phyloP scores from a whole-genome alignment of 2,888 invertebrate genomes.

The Fragum whitleyi region DNA sequence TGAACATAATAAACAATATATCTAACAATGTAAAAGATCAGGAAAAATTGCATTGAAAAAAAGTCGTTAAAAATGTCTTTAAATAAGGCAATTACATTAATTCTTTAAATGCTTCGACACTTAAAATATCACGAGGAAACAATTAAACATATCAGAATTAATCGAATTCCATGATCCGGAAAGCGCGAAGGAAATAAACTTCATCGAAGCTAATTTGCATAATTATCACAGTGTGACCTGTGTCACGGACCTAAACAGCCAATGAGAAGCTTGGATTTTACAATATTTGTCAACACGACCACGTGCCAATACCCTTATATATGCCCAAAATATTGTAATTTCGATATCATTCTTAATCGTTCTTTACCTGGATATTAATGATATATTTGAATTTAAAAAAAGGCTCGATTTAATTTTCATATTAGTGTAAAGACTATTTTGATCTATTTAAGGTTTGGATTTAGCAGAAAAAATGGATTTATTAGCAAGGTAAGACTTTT shows the following conservation, averaged over 20 bases:
- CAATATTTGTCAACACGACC: conserved; percentile 13
- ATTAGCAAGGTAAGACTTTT: too few species aligned
- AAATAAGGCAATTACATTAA: too few species aligned
- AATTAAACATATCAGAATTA: conserved; percentile 20
- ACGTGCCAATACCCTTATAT: conserved; percentile 12
- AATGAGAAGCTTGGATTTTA: not conserved
- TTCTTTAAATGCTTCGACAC: too few species aligned
- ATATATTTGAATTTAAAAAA: too few species aligned
- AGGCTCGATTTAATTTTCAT: too few species aligned
- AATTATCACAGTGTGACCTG: not conserved
- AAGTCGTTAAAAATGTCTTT: too few species aligned
- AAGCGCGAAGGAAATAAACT: not conserved
- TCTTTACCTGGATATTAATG: not conserved
- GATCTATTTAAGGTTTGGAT: too few species aligned
- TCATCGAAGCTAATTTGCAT: conserved; percentile 13
- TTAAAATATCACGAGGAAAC: conserved; percentile 17
- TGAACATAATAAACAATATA: too few species aligned
- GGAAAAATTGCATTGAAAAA: too few species aligned
- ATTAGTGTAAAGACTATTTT: too few species aligned
- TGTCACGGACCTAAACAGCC: not conserved
- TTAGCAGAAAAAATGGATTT: too few species aligned
- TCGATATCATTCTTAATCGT: conserved; percentile 6
- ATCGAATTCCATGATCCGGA: not conserved
- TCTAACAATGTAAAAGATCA: too few species aligned
- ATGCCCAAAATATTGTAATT: not conserved